Evolutionary conservation across 2,113 vertebrate genomes (phyloP), one percentile per base, ranked within the genome.

Genomic region (Elachura formosa): DNA sequence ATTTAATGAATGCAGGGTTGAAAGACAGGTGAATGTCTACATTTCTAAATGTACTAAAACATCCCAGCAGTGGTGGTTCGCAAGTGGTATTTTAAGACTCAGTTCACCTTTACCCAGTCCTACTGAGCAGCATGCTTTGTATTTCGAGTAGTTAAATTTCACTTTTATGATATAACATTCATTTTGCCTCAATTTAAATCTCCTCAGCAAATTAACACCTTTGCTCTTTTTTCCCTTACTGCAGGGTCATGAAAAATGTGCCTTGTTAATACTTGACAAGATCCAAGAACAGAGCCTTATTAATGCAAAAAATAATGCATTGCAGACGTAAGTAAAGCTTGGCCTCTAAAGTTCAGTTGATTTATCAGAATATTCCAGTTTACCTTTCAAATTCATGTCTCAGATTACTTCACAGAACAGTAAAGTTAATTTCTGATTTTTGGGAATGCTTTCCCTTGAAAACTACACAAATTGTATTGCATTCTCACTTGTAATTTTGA

Each of bases 171-270:
- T 40, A 23, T 49, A 81, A 74, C 10, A 29, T 83, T 84, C 84
- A 15, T 93, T 89, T 73, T 90, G 78, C 43, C 24, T 67, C 18
- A 17, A 0, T 89, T 95, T 79, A 64, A 63, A 23, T 71, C 19
- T 79, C 43, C 51, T 90, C 40, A 77, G 48, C 63, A 71, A 80
- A 88, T 71, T 83, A 90, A 91, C 24, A 17, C 22, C 45, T 2
- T 21, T 48, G 49, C 4, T 1, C 84, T 77, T 79, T 79, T 87
- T 46, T 5, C 29, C 66, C 36, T 11, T 49, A 87, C 83, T 84
- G 48, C 96, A 99, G 99, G 99, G 99, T 93, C 98, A 98, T 96
- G 99, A 99, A 96, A 98, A 98, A 94, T 99, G 99, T 97, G 99
- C 98, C 95, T 96, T 99, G 98, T 94, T 99, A 96, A 98, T 99